Evolutionary conservation across 2,113 vertebrate genomes (phyloP).

Genomic region (Melanerpes formicivorus): DNA sequence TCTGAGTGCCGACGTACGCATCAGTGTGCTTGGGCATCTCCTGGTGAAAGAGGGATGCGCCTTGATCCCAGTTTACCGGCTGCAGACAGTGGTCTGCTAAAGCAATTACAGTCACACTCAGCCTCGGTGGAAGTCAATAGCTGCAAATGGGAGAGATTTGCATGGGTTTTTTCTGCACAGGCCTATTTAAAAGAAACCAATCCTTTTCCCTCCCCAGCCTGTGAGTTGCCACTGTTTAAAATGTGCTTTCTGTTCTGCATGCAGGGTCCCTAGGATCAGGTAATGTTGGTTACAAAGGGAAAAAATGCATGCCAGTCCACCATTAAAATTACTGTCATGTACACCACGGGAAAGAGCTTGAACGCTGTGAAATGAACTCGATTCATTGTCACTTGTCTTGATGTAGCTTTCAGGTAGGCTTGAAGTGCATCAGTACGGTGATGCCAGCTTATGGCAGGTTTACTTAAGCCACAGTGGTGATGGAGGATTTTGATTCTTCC

Average conservation of each 20-base stretch:
- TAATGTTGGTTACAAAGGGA: neutral
- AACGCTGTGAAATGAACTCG: constrained; percentile 33
- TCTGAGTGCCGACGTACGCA: neutral
- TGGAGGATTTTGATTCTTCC: constrained; percentile 58
- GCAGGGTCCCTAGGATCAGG: neutral
- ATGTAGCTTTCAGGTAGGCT: constrained; percentile 19
- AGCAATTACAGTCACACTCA: constrained; percentile 23
- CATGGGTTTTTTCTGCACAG: neutral
- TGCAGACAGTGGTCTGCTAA: constrained; percentile 46
- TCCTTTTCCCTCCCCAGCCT: neutral
- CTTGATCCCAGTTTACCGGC: constrained; percentile 44
- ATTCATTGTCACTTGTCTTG: constrained; percentile 16
- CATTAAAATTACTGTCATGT: constrained; percentile 25
- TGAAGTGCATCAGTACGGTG: neutral
- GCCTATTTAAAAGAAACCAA: constrained; percentile 1
- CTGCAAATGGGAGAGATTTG: constrained; percentile 15
- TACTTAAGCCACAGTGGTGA: constrained; percentile 31
- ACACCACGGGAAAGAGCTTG: neutral
- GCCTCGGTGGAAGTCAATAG: constrained; percentile 56
- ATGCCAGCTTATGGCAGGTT: constrained; percentile 6
- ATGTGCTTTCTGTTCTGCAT: neutral
- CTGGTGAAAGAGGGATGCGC: neutral
- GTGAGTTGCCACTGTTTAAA: constrained; percentile 36
- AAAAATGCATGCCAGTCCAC: neutral
- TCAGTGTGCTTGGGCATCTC: constrained; percentile 36